phyloP scores from a whole-genome alignment of 2,797 vertebrate species.

The Gymnopithys bicolor region DNA sequence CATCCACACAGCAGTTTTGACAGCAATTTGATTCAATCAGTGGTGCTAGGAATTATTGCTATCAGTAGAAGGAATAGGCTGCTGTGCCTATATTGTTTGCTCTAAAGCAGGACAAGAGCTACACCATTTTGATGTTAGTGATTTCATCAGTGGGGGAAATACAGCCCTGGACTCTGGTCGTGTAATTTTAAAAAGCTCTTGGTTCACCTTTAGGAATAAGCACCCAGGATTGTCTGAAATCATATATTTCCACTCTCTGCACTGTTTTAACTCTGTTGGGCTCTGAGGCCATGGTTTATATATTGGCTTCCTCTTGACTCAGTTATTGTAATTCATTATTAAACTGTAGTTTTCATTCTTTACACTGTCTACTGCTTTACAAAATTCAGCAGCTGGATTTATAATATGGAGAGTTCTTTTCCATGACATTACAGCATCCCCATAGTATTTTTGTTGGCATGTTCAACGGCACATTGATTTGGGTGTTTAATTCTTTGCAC shows the following conservation, averaged over 20 bases:
- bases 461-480: not conserved
- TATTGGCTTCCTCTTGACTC: not conserved
- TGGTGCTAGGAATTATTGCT: constrained; percentile 29
- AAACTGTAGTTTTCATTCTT: constrained; percentile 53
- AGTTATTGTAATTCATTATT: constrained; percentile 60
- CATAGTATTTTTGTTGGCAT: not conserved
- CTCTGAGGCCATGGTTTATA: not conserved
- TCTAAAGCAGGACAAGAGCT: constrained; percentile 10
- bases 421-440: not conserved
- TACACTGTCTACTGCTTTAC: constrained; percentile 8
- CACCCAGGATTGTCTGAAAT: constrained; percentile 34
- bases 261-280: constrained; percentile 12
- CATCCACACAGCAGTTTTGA: not conserved
- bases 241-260: constrained; percentile 2
- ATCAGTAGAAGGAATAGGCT: constrained; percentile 2
- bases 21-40: constrained; percentile 21
- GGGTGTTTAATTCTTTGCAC: constrained; percentile 8
- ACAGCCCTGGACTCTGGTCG: not conserved
- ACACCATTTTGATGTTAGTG: constrained; percentile 33
- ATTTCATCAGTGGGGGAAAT: constrained; percentile 33
- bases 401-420: constrained; percentile 5
- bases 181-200: constrained; percentile 40
- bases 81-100: constrained; percentile 26
- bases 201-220: constrained; percentile 44
- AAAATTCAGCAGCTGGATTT: constrained; percentile 27